Evolutionary conservation across 2,113 vertebrate genomes (phyloP), one percentile per base, ranked within the genome.

Genomic region (Ammodramus savannarum): DNA sequence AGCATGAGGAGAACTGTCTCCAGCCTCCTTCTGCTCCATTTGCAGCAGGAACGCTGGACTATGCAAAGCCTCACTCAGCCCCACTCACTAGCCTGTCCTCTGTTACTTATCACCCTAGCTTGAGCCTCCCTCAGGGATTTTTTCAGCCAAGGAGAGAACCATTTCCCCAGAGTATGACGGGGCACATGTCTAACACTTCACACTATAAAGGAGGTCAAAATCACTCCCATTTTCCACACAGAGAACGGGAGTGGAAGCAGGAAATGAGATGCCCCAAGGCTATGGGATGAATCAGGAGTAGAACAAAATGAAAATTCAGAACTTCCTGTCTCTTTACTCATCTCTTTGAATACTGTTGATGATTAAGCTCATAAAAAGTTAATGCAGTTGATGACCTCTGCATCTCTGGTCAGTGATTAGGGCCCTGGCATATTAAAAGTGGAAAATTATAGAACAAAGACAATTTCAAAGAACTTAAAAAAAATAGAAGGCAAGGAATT

Each of bases 271-370:
- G 83, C 94, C 96, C 68, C 72, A 71, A 46, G 96, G 96, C 95
- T 86, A 84, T 0, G 4, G 88, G 83, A 83, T 97, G 95, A 97
- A 97, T 97, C 95, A 97, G 82, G 77, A 67, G 62, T 16, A 80
- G 84, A 71, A 88, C 61, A 93, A 93, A 95, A 86, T 72, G 57
- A 96, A 96, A 95, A 95, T 74, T 84, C 83, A 87, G 95, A 72
- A 87, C 73, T 97, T 97, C 96, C 95, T 85, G 86, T 74, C 90
- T 89, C 92, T 95, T 92, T 95, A 96, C 88, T 96, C 96, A 95
- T 92, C 76, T 85, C 48, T 38, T 74, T 87, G 83, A 92, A 89
- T 51, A 51, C 48, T 32, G 86, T 68, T 89, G 88, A 95, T 96
- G 95, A 96, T 95, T 97, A 96, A 97, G 84, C 94, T 95, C 73